Base-by-base conservation (phyloP, 2,888 invertebrate species). In the Thymelicus sylvestris region DNA sequence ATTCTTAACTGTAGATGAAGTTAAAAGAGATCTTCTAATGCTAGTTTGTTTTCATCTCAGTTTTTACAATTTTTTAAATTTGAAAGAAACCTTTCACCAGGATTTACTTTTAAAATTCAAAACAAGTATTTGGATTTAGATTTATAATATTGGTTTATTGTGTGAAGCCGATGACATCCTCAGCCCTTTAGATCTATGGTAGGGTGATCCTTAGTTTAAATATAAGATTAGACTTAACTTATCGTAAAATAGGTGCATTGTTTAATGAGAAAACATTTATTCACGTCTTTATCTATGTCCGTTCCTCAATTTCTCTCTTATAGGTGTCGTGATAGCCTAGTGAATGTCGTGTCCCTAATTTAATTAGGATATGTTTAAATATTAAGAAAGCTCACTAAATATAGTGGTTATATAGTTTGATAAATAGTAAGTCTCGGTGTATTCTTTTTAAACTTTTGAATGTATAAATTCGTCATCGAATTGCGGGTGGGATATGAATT, bases 281-380 rank as follows among this genome's bases (percentile, higher is more conserved):
- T 88, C 86, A 88, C 67, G 66, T 73, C 65, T 74, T 70, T 83
- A 81, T 90, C 91, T 92, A 89, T 92, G 89, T 93, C 93, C 92
- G 89, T 93, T 92, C 91, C 91, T 93, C 91, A 81, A 91, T 92
- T 93, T 93, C 92, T 81, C 87, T 91, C 92, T 93, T 91, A 90
- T 93, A 91, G 88, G 84, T 93, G 92, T 93, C 91, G 93, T 93
- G 88, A 88, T 93, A 93, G 93, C 83, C 83, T 93, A 93, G 91
- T 92, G 76, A 86, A 81, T 91, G 93, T 93, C 88, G 92, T 93
- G 92, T 92, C 90, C 91, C 84, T 86, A 76, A 80, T 84, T 82
- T 80, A 81, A 80, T 86, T 85, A 82, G 79, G 77, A 74, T 70
- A 68, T 76, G 50, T 73, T 60, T 69, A 73, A 70, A 81, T 74